Evolutionary conservation across 2,888 invertebrate genomes (phyloP), one percentile per base, ranked within the genome.

Genomic region (Cataglyphis rosenhaueri): DNA sequence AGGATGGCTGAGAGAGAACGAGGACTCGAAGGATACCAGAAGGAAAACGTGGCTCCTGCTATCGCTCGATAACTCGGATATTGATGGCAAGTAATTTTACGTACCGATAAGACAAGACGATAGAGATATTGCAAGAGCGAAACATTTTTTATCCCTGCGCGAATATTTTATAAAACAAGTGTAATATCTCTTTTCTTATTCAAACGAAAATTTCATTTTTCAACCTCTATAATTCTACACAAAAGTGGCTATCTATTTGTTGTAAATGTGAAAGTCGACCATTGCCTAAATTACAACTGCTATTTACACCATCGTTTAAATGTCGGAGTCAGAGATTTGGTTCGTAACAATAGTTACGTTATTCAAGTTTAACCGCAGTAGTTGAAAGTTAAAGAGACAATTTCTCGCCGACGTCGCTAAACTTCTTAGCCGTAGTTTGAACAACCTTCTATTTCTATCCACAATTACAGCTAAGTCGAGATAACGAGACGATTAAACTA

Each of bases 31-130:
- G 8, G 87, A 78, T 32, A 84, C 86, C 2, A 29, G 29, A 5
- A n/a, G 48, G 48, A 90, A 90, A 75, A 92, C 91, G 5, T 94
- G 94, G 94, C 82, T 94, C 29, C 84, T 92, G 10, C 73, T 93
- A 44, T 90, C 94, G 0, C 81, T 92, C 41, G 94, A 94, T 68
- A 91, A 92, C 62, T 91, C 92, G 3, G 81, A 91, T 81, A 86
- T 92, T 15, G 92, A 93, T 59, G 94, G 94, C 93, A 82, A 83
- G 61, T 62, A 48, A 70, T 35, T 82, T 83, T 41, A 68, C 38
- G 4, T 38, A 38, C 62, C 32, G 6, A 57, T 10, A n/a, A 15
- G 21, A 55, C 48, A 15, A 15, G 21, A 41, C 48, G n/a, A 55
- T 21, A 32, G 12, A 57, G 25, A 57, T 57, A 57, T 78, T 68